Conservation (phyloP, 1,140 invertebrate species). For the Camponotus vicinus region DNA sequence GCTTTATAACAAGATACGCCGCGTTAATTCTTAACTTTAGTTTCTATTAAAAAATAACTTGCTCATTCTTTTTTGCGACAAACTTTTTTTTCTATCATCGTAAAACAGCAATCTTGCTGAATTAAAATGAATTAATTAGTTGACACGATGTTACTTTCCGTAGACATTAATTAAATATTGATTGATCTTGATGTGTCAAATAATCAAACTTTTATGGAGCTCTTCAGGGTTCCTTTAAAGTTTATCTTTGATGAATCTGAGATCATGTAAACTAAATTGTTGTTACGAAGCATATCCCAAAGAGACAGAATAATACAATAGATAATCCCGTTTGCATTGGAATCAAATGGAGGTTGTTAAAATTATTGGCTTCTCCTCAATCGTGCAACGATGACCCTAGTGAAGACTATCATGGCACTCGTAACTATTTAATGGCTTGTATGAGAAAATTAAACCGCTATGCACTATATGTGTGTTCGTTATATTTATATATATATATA, state of each 20-base stretch:
- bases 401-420: background rate
- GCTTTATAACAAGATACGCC: background rate
- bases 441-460: background rate
- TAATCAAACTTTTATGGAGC: no score
- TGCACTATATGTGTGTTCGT: no score
- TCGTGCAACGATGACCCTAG: background rate
- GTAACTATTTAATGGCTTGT: background rate
- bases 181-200: background rate
- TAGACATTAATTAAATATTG: background rate
- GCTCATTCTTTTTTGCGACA: background rate
- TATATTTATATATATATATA: no score
- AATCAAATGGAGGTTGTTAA: background rate
- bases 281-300: background rate
- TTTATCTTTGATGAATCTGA: no score
- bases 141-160: background rate
- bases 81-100: background rate
- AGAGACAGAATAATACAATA: background rate
- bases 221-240: no score
- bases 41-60: conserved; percentile 6
- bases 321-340: background rate
- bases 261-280: background rate
- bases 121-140: background rate
- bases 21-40: background rate
- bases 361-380: conserved; percentile 7
- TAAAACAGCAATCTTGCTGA: background rate